phyloP scores from a whole-genome alignment of 1,140 invertebrate species.

The Neoseiulus cucumeris region DNA sequence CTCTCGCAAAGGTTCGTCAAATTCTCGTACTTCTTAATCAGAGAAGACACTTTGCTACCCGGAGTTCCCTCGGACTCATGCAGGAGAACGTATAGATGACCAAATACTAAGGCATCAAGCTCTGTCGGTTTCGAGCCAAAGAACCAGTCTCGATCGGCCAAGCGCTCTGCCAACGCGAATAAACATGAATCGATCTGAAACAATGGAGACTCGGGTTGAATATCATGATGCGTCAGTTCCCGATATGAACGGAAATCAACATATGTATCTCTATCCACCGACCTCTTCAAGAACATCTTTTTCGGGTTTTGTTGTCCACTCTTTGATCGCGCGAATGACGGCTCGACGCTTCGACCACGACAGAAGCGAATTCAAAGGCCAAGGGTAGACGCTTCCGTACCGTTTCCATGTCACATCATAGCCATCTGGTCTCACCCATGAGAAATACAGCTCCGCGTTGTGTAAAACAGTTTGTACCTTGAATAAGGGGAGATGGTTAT shows the following conservation, averaged over 20 bases:
- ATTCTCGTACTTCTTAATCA: not conserved
- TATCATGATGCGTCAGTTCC: not conserved
- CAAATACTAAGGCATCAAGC: slow-evolving; percentile 86
- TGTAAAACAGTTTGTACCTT: not conserved
- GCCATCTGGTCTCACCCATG: slow-evolving; percentile 40
- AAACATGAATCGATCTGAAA: slow-evolving; percentile 29
- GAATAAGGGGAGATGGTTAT: too few relatives aligned
- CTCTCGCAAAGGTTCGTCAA: not conserved
- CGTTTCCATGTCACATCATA: slow-evolving; percentile 48
- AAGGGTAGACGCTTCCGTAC: slow-evolving; percentile 72
- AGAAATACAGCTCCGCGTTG: slow-evolving; percentile 46
- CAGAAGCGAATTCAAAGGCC: slow-evolving; percentile 65
- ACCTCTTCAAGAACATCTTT: slow-evolving; percentile 37
- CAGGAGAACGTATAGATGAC: slow-evolving; percentile 77
- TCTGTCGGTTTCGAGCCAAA: slow-evolving; percentile 44
- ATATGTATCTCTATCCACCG: slow-evolving; percentile 6
- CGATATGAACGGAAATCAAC: slow-evolving; percentile 13
- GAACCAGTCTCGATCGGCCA: not conserved
- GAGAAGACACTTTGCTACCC: not conserved
- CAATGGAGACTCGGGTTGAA: slow-evolving; percentile 15
- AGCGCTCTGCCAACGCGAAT: slow-evolving; percentile 12
- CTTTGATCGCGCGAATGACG: slow-evolving; percentile 46
- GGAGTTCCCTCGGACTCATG: slow-evolving; percentile 24
- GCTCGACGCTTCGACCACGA: slow-evolving; percentile 53
- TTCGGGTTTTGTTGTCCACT: slow-evolving; percentile 55